Percentiles rank a stretch among this genome's conserved stretches.
Conservation (phyloP, 2,888 invertebrate species). For the Ctenicera cuprea region DNA sequence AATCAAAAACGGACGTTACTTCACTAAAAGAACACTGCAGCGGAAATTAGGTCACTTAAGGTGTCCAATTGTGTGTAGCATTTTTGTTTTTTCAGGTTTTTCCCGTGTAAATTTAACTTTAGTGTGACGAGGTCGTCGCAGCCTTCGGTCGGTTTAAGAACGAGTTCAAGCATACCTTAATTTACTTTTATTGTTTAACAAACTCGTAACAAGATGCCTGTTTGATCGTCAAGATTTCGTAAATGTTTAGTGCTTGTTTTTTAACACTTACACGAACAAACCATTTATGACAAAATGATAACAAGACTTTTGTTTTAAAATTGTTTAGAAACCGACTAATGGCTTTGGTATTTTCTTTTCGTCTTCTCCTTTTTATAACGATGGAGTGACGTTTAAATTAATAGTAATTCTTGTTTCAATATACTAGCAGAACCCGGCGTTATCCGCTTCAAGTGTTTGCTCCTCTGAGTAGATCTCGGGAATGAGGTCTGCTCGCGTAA, state of each 20-base stretch:
- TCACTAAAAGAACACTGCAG: neutral
- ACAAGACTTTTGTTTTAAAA: neutral
- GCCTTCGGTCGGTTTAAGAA: conserved; percentile 13
- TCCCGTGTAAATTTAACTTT: conserved; percentile 6
- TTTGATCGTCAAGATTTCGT: conserved; percentile 1
- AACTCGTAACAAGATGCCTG: conserved; percentile 3
- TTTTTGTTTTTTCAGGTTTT: conserved; percentile 14
- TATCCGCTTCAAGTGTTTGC: too few species aligned
- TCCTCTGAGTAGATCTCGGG: too few species aligned
- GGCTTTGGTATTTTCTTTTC: neutral
- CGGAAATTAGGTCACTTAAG: neutral
- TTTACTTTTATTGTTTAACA: conserved; percentile 19
- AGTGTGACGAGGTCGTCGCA: conserved; percentile 19
- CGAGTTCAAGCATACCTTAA: conserved; percentile 11
- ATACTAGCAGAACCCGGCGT: too few species aligned
- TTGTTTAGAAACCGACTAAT: neutral
- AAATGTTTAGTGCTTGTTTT: neutral
- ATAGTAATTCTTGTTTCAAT: too few species aligned
- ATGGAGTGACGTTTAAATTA: too few species aligned
- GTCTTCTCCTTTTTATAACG: too few species aligned
- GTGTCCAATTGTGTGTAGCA: conserved; percentile 8
- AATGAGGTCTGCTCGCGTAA: too few species aligned
- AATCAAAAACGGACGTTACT: neutral
- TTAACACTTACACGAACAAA: neutral
- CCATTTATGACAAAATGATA: neutral